These are phyloP conservation scores for Gallirallus australis DNA, from an alignment of 2,797 vertebrate species.

Conservation along the genomic window DNA sequence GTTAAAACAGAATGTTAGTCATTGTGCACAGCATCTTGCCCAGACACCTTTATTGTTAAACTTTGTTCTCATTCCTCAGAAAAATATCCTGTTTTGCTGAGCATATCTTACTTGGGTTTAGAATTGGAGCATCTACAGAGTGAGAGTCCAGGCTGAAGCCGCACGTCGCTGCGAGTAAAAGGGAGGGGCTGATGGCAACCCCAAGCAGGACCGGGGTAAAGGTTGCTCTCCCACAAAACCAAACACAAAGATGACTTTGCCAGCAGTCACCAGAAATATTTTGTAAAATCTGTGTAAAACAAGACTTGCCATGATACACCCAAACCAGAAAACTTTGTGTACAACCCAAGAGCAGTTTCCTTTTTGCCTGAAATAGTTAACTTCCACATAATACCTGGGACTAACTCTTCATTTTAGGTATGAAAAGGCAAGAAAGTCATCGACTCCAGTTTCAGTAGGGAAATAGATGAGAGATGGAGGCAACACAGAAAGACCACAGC, in stretches of 20 bases:
- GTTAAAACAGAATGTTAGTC: slow-evolving; percentile 42
- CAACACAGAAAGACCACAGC: neutral
- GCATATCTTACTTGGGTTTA: neutral
- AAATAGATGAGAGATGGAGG: neutral
- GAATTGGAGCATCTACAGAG: neutral
- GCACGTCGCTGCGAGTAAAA: neutral
- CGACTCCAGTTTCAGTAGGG: neutral
- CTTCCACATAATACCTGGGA: neutral
- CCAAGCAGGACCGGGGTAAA: neutral
- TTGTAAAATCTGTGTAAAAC: neutral
- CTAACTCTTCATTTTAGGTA: neutral
- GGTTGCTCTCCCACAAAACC: neutral
- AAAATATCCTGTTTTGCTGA: neutral
- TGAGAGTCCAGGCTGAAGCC: neutral
- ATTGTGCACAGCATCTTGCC: neutral
- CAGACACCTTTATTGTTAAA: slow-evolving; percentile 16
- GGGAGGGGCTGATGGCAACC: neutral
- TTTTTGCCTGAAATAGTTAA: neutral
- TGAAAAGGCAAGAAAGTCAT: neutral
- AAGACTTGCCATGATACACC: neutral
- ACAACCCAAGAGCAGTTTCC: neutral
- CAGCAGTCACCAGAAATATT: neutral
- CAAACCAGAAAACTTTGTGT: neutral
- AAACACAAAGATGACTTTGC: neutral
- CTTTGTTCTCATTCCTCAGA: neutral